Evolutionary conservation across 2,888 invertebrate species (phyloP).

Genomic region (Podabrus alpinus): DNA sequence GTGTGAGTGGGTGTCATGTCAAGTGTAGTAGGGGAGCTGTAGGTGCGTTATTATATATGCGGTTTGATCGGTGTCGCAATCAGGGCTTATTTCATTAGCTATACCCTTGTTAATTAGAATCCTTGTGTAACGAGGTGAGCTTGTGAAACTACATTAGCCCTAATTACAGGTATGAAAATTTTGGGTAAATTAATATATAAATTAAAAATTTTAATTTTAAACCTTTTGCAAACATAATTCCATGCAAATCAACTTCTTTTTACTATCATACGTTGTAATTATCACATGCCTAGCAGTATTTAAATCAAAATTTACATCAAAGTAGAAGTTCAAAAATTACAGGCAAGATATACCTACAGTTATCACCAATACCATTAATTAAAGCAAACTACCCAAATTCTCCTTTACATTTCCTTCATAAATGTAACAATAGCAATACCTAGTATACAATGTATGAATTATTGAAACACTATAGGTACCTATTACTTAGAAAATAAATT

Average conservation of each 20-base stretch:
- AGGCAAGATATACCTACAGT: neutral
- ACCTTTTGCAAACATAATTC: neutral
- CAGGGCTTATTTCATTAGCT: conserved; percentile 55
- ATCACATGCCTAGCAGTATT: neutral
- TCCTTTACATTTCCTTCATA: neutral
- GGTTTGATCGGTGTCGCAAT: conserved; percentile 53
- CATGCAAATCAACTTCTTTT: neutral
- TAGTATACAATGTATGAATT: neutral
- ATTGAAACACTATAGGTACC: neutral
- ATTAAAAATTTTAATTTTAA: neutral
- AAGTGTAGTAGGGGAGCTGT: conserved; percentile 15
- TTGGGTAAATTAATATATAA: conserved; percentile 9
- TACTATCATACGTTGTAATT: neutral
- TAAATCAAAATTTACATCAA: neutral
- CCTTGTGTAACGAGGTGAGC: conserved; percentile 52
- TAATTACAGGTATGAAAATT: conserved; percentile 45
- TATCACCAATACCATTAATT: neutral
- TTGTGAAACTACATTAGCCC: conserved; percentile 49
- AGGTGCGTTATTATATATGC: conserved; percentile 30
- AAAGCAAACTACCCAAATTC: neutral
- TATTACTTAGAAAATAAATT: neutral
- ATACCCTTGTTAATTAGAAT: conserved; percentile 53
- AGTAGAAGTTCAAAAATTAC: neutral
- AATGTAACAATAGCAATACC: neutral
- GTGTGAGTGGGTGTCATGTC: conserved; percentile 15